Conservation (phyloP, 2,888 invertebrate genomes). For the Idaea straminata region DNA sequence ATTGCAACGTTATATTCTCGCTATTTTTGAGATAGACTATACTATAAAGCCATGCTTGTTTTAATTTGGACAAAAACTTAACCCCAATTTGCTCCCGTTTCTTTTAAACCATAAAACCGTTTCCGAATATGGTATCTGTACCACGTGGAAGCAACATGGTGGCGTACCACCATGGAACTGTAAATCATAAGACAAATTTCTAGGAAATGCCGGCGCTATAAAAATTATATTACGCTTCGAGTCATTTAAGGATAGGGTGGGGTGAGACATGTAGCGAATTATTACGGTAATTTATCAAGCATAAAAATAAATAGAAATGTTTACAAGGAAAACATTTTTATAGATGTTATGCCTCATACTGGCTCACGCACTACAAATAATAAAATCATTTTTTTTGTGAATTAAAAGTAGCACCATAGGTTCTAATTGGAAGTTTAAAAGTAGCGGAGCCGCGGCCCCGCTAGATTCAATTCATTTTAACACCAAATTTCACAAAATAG, state of each 20-base stretch:
- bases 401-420: too few relatives aligned
- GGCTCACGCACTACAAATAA: too few relatives aligned
- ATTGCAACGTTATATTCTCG: too few relatives aligned
- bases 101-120: slow-evolving; percentile 25
- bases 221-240: slow-evolving; percentile 48
- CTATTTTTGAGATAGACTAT: neutral
- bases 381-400: too few relatives aligned
- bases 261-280: slow-evolving; percentile 13
- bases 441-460: too few relatives aligned
- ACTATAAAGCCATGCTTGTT: slow-evolving; percentile 4
- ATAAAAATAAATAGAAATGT: too few relatives aligned
- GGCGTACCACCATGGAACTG: slow-evolving; percentile 27
- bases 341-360: too few relatives aligned
- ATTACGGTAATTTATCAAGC: slow-evolving; percentile 7
- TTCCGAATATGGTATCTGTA: slow-evolving; percentile 20
- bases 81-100: slow-evolving; percentile 15
- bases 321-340: too few relatives aligned
- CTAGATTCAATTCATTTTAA: too few relatives aligned
- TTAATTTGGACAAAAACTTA: slow-evolving; percentile 7
- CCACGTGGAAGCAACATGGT: slow-evolving; percentile 47
- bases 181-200: slow-evolving; percentile 49
- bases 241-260: slow-evolving; percentile 24
- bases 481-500: too few relatives aligned
- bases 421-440: too few relatives aligned
- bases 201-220: slow-evolving; percentile 47